Conservation (phyloP, 2,888 invertebrate species). For the Papilio elwesi region DNA sequence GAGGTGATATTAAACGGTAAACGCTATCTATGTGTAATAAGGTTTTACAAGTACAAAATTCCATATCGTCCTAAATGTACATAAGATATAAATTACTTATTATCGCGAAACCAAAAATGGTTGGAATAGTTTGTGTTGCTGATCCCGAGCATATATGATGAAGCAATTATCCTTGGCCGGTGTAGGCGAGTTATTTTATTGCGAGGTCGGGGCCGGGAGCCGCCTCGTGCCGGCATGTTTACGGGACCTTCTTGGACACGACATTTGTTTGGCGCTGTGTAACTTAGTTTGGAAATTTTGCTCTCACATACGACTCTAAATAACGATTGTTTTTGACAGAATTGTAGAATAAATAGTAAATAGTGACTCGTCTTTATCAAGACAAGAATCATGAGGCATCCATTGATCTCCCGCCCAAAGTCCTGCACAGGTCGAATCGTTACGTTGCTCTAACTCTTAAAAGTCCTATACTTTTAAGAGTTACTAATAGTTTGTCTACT, state of each 20-base stretch:
- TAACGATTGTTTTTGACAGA: not conserved
- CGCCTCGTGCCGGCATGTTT: constrained; percentile 51
- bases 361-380: not conserved
- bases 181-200: constrained; percentile 55
- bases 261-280: constrained; percentile 44
- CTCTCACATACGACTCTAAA: not conserved
- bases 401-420: not conserved
- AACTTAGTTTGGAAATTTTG: constrained; percentile 28
- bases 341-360: not conserved
- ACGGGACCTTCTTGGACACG: constrained; percentile 51
- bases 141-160: constrained; percentile 52
- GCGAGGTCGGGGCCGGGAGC: constrained; percentile 50
- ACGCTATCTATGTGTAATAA: constrained; percentile 5
- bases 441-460: no score
- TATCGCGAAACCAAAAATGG: constrained; percentile 36
- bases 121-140: constrained; percentile 49
- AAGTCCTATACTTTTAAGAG: no score
- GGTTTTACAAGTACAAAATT: not conserved
- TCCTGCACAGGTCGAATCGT: no score
- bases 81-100: constrained; percentile 13
- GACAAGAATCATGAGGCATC: not conserved
- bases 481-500: not conserved
- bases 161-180: constrained; percentile 58
- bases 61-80: not conserved
- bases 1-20: not conserved